Base-by-base conservation (phyloP, 2,888 invertebrate species). In the Tetropium fuscum region DNA sequence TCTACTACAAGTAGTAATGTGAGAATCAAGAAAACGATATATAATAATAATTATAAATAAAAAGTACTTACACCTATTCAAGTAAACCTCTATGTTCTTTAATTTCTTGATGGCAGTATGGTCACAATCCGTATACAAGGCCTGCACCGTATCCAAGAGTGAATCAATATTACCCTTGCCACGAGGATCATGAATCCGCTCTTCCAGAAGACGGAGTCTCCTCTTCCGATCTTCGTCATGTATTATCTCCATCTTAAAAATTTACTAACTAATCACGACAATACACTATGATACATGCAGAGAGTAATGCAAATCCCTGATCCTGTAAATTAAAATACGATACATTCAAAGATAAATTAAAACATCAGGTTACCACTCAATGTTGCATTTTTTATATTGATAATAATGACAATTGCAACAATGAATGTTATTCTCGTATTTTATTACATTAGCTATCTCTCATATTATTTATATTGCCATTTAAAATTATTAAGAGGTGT, bases 41-140 rank as follows among this genome's bases (percentile, higher is more conserved):
- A n/a, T n/a, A n/a, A n/a, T n/a, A n/a, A n/a, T n/a, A n/a, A n/a
- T n/a, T n/a, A n/a, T n/a, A n/a, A n/a, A n/a, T n/a, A n/a, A 20
- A 41, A 40, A 2, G 36, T 57, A 88, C 94, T 93, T 85, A 98
- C 97, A 98, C 93, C 97, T 89, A 80, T 90, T 89, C 73, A 97
- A 90, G 84, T 97, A 99, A 65, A 94, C 93, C 83, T 99, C 98
- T 72, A 99, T 92, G 84, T 98, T 98, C 85, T 97, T 98, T 86
- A 96, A 93, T 74, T 97, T 90, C 82, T 94, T 92, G 72, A 99
- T 90, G 73, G 95, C 92, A 70, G 97, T 96, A 85, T 96, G 94
- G 83, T 97, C 95, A 84, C 97, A 97, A 84, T 99, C 99, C 63
- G 94, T 91, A 69, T 97, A 93, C 76, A 99, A 86, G 61, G 98